Evolutionary conservation across 2,797 vertebrate genomes (phyloP), one percentile per base, ranked within the genome.

Genomic region (Syncerus caffer): DNA sequence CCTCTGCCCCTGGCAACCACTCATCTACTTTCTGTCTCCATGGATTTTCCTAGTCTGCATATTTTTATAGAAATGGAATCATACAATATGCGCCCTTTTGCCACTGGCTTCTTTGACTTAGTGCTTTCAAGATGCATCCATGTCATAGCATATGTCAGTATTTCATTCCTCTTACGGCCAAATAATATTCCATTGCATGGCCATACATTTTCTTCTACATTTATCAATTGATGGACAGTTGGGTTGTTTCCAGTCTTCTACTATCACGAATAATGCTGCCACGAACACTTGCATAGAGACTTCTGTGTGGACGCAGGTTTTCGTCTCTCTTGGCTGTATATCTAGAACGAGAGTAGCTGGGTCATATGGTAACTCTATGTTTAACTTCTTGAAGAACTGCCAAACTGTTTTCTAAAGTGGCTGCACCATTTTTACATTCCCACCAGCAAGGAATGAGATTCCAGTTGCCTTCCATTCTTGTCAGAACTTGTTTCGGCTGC

Each of bases 351-450:
- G 50, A 76, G n/a, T n/a, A 58, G 29, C 34, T 85, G 38, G 62
- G 15, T 92, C 51, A 10, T 45, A 71, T 15, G 14, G 21, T 23
- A 82, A 86, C 47, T 87, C 55, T 93, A 58, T 50, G 50, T 92
- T 91, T 95, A 93, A 94, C 47, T 51, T 82, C 34, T 55, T 57
- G 60, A 53, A 31, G 50, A 85, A 78, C 51, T 90, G 53, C 50
- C 88, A 93, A 92, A 78, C n/a, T 83, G 62, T 83, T 86, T 86
- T 86, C 78, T 64, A 27, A 95, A 93, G 90, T 83, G 57, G 51
- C n/a, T 38, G 11, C 34, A 34, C 53, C 74, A 34, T 71, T 93
- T 78, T 85, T 50, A 34, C 21, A 42, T 84, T 83, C 58, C 51
- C 51, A 74, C 34, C 89, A 60, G 53, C 19, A 85, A 17, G 10